Evolutionary conservation across 2,113 vertebrate species (phyloP), one percentile per base, ranked within the genome.

Genomic region (Nibea albiflora): DNA sequence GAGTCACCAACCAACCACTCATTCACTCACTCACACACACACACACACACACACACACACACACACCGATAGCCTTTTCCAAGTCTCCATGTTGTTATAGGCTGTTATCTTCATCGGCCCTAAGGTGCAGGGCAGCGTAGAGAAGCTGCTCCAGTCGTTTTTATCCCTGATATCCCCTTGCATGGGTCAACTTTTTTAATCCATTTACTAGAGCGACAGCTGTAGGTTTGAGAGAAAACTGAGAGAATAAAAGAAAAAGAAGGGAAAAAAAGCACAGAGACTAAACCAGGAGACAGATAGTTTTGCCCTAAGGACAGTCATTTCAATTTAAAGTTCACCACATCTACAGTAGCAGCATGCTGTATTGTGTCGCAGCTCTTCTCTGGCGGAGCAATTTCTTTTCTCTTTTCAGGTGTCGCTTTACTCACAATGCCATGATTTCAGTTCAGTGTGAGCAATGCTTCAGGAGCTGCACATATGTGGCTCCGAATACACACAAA

Each of bases 31-130:
- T 3, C 70, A 53, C 24, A 28, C 22, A 72, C 53, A 19, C 61
- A 69, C 64, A 11, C 75, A 26, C 58, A 58, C 28, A 46, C 79
- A 39, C 63, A n/a, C 75, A 26, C 58, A 58, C 28, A 46, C 28
- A 52, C 79, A 39, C 63, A 19, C 44, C 24, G 26, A 79, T 9
- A 11, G 4, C 39, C 44, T 28, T 58, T n/a, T 73, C 73, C 42
- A 77, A 64, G 73, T 58, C 63, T 78, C 60, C 39, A 47, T 75
- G 76, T 82, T 83, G 74, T 82, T 88, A 61, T 63, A 57, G 76
- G 57, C 72, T 72, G 73, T 77, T 85, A 90, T 92, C 87, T 86
- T 85, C 81, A 91, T 90, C 88, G 87, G 73, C 78, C 81, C 84
- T 73, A 16, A 87, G 76, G 73, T 52, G 35, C 63, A 87, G 75